These are phyloP conservation scores for Rhopilema esculentum DNA, from an alignment of 30 jellyfish, hydroid and myxozoan genomes.

Conservation along the genomic window DNA sequence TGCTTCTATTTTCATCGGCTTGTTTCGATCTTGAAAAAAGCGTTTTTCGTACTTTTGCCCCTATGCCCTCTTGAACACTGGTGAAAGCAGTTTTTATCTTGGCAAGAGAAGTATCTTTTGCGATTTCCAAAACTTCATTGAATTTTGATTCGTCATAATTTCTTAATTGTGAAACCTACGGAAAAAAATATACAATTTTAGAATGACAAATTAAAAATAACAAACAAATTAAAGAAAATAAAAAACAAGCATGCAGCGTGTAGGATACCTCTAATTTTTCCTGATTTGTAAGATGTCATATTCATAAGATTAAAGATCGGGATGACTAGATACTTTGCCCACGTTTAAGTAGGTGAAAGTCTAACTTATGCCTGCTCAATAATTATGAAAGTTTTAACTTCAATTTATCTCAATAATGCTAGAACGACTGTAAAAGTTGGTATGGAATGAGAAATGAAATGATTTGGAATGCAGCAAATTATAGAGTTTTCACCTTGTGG, in stretches of 20 bases:
- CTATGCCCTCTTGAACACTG: slow-evolving; percentile 27
- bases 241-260: background rate
- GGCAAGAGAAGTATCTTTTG: slow-evolving; percentile 3
- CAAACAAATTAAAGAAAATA: background rate
- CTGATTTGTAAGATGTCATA: too few species aligned
- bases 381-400: too few species aligned
- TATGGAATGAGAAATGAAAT: too few species aligned
- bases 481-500: too few species aligned
- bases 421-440: too few species aligned
- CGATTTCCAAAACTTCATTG: background rate
- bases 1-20: background rate
- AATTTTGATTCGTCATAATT: background rate
- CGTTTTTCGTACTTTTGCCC: slow-evolving; percentile 1
- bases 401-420: too few species aligned
- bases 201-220: background rate
- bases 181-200: background rate
- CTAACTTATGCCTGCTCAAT: too few species aligned
- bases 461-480: too few species aligned
- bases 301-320: too few species aligned
- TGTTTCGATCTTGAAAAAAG: background rate
- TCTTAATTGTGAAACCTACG: background rate
- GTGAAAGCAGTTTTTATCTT: background rate
- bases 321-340: too few species aligned
- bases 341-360: too few species aligned
- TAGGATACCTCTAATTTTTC: too few species aligned